phyloP scores from a whole-genome alignment of 2,113 vertebrate species.

The Tetrao urogallus region DNA sequence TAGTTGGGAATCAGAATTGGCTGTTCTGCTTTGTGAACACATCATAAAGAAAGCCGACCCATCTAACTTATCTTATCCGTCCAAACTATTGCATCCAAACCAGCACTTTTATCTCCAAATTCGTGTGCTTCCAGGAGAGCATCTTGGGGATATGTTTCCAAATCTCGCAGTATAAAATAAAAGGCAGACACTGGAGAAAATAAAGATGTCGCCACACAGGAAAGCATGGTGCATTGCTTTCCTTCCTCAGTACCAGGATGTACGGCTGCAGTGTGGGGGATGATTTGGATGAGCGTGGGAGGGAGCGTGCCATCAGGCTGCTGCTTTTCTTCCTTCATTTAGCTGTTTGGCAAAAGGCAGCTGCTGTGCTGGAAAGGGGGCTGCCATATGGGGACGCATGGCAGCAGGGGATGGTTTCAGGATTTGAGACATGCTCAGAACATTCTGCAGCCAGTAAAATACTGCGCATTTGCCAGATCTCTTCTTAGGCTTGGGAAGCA shows the following conservation, averaged over 20 bases:
- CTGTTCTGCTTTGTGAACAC: not conserved
- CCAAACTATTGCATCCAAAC: not conserved
- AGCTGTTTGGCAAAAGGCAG: not conserved
- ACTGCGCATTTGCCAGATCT: fast-evolving
- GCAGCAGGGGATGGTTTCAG: not conserved
- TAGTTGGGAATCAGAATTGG: not conserved
- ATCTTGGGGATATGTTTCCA: not conserved
- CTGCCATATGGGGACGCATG: not conserved
- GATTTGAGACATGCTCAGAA: not conserved
- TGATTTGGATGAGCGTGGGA: not conserved
- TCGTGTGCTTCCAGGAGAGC: not conserved
- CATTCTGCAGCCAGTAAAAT: not conserved
- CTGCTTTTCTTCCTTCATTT: not conserved
- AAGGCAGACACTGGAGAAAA: not conserved
- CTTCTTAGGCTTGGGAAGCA: not conserved
- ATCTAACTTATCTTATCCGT: not conserved
- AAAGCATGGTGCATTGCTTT: not conserved
- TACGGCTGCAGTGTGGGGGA: fast-evolving
- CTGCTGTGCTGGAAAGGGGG: not conserved
- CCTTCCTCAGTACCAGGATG: not conserved
- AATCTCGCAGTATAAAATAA: not conserved
- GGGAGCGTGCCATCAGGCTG: fast-evolving
- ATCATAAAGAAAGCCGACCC: not conserved
- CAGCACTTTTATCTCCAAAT: not conserved
- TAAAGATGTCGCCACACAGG: not conserved